These are phyloP conservation scores for Hirtodrosophila cameraria DNA, from an alignment of 2,888 invertebrate genomes.

Conservation along the genomic window DNA sequence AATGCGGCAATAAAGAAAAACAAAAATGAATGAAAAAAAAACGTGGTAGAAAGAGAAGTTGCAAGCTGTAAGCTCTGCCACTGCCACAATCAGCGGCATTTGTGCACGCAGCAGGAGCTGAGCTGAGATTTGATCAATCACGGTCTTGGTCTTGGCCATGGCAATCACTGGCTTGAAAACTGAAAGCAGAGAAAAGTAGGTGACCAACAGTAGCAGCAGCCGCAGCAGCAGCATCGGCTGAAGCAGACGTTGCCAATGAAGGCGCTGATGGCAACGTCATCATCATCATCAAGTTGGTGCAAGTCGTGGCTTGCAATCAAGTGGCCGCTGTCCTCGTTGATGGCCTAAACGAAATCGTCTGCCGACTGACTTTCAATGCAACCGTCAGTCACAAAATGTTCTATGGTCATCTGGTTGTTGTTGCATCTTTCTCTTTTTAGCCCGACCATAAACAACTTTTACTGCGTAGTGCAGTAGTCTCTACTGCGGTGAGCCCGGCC, in stretches of 20 bases:
- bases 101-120: constrained; percentile 73
- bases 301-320: constrained; percentile 48
- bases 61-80: no score
- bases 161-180: constrained; percentile 60
- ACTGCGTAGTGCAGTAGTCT: constrained; percentile 65
- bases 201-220: constrained; percentile 57
- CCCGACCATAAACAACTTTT: constrained; percentile 74
- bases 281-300: constrained; percentile 18
- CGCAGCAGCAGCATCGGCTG: no score
- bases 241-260: constrained; percentile 22
- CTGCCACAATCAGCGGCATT: constrained; percentile 65
- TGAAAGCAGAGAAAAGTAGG: constrained; percentile 74
- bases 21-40: constrained; percentile 4
- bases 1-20: constrained; percentile 69
- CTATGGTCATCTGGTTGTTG: constrained; percentile 66
- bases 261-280: constrained; percentile 27
- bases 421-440: constrained; percentile 60
- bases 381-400: constrained; percentile 64
- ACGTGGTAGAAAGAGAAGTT: constrained; percentile 9
- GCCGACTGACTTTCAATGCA: constrained; percentile 65
- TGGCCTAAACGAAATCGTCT: constrained; percentile 70
- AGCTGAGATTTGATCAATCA: constrained; percentile 67
- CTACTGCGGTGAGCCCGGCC: no score
- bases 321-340: constrained; percentile 40
- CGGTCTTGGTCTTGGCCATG: constrained; percentile 50